Conservation (phyloP, 2,888 invertebrate species). For the Zeuzera pyrina region DNA sequence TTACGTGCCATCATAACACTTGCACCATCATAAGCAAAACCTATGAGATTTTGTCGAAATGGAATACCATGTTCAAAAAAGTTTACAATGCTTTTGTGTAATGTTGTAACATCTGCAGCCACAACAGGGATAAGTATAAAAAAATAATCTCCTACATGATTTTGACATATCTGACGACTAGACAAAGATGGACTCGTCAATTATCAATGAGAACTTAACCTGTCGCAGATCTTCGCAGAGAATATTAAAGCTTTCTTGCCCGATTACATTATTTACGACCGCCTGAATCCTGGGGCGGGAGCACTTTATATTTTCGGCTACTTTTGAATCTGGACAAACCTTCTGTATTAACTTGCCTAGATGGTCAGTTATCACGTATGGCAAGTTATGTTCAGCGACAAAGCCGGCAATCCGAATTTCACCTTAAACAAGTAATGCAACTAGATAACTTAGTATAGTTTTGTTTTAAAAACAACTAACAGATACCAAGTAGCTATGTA, state of each 20-base stretch:
- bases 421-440: background rate
- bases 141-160: conserved; percentile 3
- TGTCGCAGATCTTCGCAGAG: conserved; percentile 3
- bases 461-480: no score
- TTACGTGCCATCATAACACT: conserved; percentile 1
- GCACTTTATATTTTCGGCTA: background rate
- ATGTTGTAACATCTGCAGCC: conserved; percentile 2
- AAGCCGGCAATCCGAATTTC: background rate
- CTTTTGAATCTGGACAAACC: background rate
- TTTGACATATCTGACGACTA: conserved; percentile 5
- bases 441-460: no score
- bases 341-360: background rate
- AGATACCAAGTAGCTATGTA: no score
- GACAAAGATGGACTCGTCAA: conserved; percentile 5
- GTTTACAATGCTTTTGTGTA: conserved; percentile 2
- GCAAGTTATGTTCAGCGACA: conserved; percentile 1
- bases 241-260: conserved; percentile 4
- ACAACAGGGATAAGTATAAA: conserved; percentile 3
- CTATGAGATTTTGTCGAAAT: conserved; percentile 4
- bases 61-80: conserved; percentile 7
- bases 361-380: conserved; percentile 1
- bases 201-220: conserved; percentile 4
- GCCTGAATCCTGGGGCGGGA: background rate
- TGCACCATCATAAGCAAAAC: conserved; percentile 1
- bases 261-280: conserved; percentile 2